Conservation (phyloP, 2,797 vertebrate genomes). For the Sebastes oblongus region DNA sequence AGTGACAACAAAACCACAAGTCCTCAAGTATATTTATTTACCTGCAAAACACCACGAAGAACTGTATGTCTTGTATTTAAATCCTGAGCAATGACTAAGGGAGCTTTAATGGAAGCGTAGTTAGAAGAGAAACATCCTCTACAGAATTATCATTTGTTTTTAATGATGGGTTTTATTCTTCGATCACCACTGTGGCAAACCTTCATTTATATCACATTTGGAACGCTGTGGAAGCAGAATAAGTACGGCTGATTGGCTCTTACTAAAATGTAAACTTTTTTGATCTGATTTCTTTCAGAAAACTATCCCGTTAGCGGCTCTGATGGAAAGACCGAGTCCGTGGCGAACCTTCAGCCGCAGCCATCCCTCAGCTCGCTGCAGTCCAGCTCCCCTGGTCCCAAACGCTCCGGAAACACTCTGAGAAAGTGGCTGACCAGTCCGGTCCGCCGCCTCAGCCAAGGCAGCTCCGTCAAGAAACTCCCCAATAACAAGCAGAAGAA, state of each 20-base stretch:
- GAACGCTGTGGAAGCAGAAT: background rate
- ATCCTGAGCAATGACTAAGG: background rate
- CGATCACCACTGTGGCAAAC: background rate
- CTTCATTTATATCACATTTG: background rate
- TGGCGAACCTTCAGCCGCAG: constrained; percentile 92
- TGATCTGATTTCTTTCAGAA: constrained; percentile 74
- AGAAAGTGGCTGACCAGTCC: constrained; percentile 97
- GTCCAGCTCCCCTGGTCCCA: constrained; percentile 91
- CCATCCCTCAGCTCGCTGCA: constrained; percentile 92
- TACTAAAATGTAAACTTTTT: background rate
- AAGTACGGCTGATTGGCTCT: background rate
- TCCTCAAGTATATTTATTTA: background rate
- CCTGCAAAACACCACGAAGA: background rate
- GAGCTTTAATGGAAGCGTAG: background rate
- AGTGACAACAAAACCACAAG: background rate
- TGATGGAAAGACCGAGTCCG: constrained; percentile 92
- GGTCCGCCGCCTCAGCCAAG: constrained; percentile 92
- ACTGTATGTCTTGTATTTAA: background rate
- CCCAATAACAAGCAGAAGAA: constrained; percentile 83
- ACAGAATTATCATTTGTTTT: background rate
- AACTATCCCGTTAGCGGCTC: constrained; percentile 85
- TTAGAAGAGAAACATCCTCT: background rate
- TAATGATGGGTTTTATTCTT: background rate
- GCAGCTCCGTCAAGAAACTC: constrained; percentile 91
- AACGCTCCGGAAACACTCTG: constrained; percentile 92